Base-by-base conservation (phyloP, 2,888 invertebrate species). In the Archips xylosteana region DNA sequence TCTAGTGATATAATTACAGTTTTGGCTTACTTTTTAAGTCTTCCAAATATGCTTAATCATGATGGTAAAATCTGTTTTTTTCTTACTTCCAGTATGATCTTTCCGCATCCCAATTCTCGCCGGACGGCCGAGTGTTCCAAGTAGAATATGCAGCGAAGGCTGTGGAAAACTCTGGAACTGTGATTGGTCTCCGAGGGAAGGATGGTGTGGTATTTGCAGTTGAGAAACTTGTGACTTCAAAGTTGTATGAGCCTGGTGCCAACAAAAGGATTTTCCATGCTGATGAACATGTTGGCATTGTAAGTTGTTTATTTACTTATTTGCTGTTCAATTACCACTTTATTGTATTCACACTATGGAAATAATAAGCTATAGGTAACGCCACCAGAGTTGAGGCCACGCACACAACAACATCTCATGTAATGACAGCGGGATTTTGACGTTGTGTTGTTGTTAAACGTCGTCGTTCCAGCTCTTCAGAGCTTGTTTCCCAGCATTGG, bases 131-230 rank as follows among this genome's bases (percentile, higher is more conserved):
- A 81, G 99, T 99, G 49, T 99, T 99, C 92, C 99, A 99, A 96
- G 99, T 99, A 2, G 99, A 99, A 95, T 99, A 99, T 94, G 99
- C 99, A 3, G 97, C 97, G 71, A 99, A 99, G 94, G 99, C 99
- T 4, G 99, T 99, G 1, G 99, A 99, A 94, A 98, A 98, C 86
- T 98, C 98, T 86, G 99, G 99, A 10, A 99, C 99, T 75, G 98
- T 99, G 13, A 97, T 99, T 78, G 99, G 97, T 0, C 95, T 99
- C 5, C 95, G 98, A 82, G 99, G 99, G 36, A 99, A 98, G 86
- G 99, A 99, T 95, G 98, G 99, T 71, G 97, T 99, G 3, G 98
- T 99, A 5, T 97, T 99, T 85, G 99, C 99, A 0, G 99, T 99
- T 0, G 99, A 99, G 88, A 99, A 99, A 94, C 95, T 99, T 73